Conservation (phyloP, 2,113 vertebrate species). For the Numenius arquata region DNA sequence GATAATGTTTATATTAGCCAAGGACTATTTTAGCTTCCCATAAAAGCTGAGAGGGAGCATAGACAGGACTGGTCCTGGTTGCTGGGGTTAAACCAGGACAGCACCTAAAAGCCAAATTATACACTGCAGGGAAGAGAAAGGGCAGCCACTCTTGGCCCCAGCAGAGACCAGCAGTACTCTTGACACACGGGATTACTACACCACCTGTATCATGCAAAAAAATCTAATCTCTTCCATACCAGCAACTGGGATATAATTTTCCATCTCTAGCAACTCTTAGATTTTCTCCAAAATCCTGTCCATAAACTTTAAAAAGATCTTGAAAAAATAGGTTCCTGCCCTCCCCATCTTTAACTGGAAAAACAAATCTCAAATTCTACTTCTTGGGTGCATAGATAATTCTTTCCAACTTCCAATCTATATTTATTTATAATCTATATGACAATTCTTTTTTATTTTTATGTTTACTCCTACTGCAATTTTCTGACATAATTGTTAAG, state of each 20-base stretch:
- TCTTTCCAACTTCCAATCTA: not conserved
- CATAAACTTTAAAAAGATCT: not conserved
- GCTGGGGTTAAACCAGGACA: not conserved
- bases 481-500: not conserved
- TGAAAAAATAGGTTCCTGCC: not conserved
- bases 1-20: not conserved
- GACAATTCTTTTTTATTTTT: not conserved
- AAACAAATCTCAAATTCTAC: not conserved
- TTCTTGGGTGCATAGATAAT: not conserved
- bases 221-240: fast-evolving
- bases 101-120: not conserved
- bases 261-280: not conserved
- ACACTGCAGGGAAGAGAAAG: not conserved
- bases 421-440: not conserved
- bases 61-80: not conserved
- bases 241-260: not conserved
- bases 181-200: not conserved
- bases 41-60: not conserved
- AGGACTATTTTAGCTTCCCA: not conserved
- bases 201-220: fast-evolving
- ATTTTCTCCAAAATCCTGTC: not conserved
- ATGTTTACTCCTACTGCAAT: not conserved
- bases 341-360: not conserved
- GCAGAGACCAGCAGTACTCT: not conserved
- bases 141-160: not conserved